A percentile compares a stretch with the other conserved stretches of the same genome.
These are phyloP conservation scores for Notothenia rossii DNA, from an alignment of 2,113 vertebrate genomes.

Conservation along the genomic window DNA sequence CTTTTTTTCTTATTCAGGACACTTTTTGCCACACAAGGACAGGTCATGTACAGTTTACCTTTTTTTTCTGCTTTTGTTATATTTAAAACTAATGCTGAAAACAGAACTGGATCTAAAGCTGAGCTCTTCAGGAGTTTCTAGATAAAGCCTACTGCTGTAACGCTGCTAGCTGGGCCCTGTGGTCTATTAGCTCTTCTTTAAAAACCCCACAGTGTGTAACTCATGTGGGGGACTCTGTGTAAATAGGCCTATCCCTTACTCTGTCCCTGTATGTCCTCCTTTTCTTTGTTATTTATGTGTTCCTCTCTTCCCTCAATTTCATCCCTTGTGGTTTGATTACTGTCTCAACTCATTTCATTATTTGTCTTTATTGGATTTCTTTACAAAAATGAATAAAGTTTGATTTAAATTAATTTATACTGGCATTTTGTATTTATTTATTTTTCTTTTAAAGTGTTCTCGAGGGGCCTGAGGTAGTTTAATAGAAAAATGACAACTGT, in stretches of 20 bases:
- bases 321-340: slow-evolving; percentile 34
- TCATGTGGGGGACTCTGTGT: slow-evolving; percentile 59
- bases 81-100: slow-evolving; percentile 36
- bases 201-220: neutral
- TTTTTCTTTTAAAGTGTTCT: neutral
- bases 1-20: neutral
- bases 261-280: slow-evolving; percentile 23
- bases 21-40: neutral
- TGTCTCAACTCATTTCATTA: slow-evolving; percentile 53
- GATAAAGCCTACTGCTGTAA: slow-evolving; percentile 64
- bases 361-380: slow-evolving; percentile 57
- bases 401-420: slow-evolving; percentile 55
- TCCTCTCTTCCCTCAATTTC: slow-evolving; percentile 11
- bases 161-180: slow-evolving; percentile 55
- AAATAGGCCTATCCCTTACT: slow-evolving; percentile 56
- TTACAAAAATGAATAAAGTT: slow-evolving; percentile 73
- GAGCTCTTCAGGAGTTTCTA: slow-evolving; percentile 34
- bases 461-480: too few relatives aligned
- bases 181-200: slow-evolving; percentile 36
- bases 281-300: slow-evolving; percentile 56
- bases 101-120: slow-evolving; percentile 69
- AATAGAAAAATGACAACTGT: too few relatives aligned
- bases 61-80: slow-evolving; percentile 44
- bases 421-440: neutral
- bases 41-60: slow-evolving; percentile 9